These are phyloP conservation scores for Pocillopora grandis DNA, from an alignment of 92 coral and sea anemone genomes.

Conservation along the genomic window DNA sequence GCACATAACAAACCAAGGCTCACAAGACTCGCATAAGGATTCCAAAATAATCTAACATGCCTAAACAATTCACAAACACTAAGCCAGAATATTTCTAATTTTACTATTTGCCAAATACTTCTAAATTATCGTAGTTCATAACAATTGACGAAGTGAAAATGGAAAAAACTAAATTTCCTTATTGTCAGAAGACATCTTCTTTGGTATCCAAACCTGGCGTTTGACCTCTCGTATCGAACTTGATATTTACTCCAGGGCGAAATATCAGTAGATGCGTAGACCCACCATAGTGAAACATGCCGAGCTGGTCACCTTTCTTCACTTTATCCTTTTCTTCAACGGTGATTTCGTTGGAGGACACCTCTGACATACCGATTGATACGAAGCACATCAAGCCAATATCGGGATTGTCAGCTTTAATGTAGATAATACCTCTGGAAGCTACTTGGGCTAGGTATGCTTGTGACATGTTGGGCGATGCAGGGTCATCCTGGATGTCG, in stretches of 20 bases:
- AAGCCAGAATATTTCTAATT: too few relatives aligned
- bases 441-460: conserved; percentile 63
- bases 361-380: conserved; percentile 59
- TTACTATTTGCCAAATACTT: too few relatives aligned
- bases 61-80: too few relatives aligned
- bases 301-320: conserved; percentile 66
- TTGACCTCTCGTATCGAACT: not conserved
- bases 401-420: conserved; percentile 46
- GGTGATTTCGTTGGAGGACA: conserved; percentile 56
- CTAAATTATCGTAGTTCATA: too few relatives aligned
- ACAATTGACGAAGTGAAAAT: too few relatives aligned
- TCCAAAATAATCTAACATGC: too few relatives aligned
- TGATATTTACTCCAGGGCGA: conserved; percentile 6
- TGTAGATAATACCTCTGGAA: conserved; percentile 58
- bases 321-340: conserved; percentile 36
- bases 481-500: conserved; percentile 55
- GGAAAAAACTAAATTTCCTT: too few relatives aligned
- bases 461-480: conserved; percentile 56
- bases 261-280: conserved; percentile 64
- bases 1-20: too few relatives aligned
- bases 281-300: conserved; percentile 70
- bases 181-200: not conserved
- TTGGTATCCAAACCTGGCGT: conserved; percentile 31
- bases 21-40: too few relatives aligned
- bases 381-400: conserved; percentile 64